Evolutionary conservation across 2,113 vertebrate species (phyloP).

Genomic region (Psilopsiagon aymara): DNA sequence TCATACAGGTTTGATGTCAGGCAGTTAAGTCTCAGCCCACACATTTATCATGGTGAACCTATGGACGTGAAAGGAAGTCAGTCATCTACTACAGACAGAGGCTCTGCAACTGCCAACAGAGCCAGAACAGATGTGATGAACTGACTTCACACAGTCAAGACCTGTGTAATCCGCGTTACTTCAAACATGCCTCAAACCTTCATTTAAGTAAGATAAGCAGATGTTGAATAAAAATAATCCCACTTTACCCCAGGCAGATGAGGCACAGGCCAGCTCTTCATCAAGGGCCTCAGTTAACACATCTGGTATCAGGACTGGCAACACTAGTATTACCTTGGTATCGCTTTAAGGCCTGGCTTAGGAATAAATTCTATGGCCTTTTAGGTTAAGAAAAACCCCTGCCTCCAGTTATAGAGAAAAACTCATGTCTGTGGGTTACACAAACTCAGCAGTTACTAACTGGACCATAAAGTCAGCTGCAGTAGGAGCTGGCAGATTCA

Average conservation of each 20-base stretch:
- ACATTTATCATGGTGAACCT: background rate
- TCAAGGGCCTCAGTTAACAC: background rate
- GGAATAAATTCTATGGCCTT: background rate
- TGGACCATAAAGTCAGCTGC: background rate
- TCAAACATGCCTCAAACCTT: background rate
- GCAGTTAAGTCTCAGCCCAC: background rate
- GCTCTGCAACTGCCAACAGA: background rate
- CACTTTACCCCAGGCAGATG: background rate
- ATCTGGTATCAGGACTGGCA: background rate
- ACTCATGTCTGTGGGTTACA: background rate
- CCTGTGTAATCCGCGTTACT: background rate
- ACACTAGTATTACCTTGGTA: background rate
- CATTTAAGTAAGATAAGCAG: background rate
- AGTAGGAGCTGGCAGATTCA: background rate
- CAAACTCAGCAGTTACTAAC: background rate
- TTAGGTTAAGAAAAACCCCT: background rate
- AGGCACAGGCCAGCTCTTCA: background rate
- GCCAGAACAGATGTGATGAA: background rate
- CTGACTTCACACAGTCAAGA: background rate
- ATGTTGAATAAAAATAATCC: background rate
- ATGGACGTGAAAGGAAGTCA: fast-evolving
- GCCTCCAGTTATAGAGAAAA: background rate
- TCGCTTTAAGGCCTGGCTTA: constrained; percentile 3
- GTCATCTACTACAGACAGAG: background rate
- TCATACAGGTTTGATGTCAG: background rate